Evolutionary conservation across 2,113 vertebrate species (phyloP), one percentile per base, ranked within the genome.

Genomic region (zebrafish (Danio rerio)): DNA sequence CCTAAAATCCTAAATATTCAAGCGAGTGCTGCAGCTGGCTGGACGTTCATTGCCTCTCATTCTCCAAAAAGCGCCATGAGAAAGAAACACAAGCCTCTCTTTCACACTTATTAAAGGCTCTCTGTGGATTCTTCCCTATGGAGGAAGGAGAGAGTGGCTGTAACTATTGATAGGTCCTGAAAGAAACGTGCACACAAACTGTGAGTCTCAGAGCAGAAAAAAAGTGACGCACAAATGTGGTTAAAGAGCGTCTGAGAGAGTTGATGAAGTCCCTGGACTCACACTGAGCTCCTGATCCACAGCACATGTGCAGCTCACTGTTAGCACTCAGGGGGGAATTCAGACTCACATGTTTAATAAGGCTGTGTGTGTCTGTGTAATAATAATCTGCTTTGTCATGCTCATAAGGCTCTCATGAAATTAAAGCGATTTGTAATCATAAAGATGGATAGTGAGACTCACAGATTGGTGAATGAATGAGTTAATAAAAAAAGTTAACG

Each of bases 121-220:
- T 82, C 53, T 87, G 82, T 76, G 55, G 69, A 79, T 66, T 74
- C 21, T 5, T 77, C 73, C 40, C 81, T 58, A 42, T 65, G 58
- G 62, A 63, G 47, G 49, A 71, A 78, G 9, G 31, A 80, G 68
- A 78, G 74, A 58, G 47, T 11, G 53, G 68, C 62, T 63, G 52
- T 21, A 61, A 75, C 55, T 74, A 75, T 84, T 81, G 66, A 87
- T 68, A 72, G 80, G 70, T 71, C 70, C 58, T 84, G 85, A 87
- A 82, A 82, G 80, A 80, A 47, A 74, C 47, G 43, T 71, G 68
- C 77, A 68, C 70, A 71, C 75, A 78, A 66, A 81, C 72, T 76
- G 76, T 56, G 53, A 84, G 75, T 65, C 76, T 80, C 62, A 81
- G 72, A 62, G 66, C 80, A 21, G 77, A 71, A 75, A 65, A 20